Evolutionary conservation across 2,113 vertebrate genomes (phyloP), one percentile per base, ranked within the genome.

Genomic region (Sander lucioperca): DNA sequence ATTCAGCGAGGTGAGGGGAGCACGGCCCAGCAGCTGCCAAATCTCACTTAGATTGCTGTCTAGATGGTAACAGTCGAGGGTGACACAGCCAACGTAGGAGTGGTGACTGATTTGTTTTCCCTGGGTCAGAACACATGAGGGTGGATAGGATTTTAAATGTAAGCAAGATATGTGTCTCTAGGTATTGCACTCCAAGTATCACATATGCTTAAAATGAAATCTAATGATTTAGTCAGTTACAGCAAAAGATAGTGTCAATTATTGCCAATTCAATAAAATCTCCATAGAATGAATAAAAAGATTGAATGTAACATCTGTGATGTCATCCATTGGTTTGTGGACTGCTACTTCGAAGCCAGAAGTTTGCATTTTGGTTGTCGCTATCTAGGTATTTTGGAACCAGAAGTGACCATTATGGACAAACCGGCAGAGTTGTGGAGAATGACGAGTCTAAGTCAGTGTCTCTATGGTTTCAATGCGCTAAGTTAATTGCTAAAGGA

Each of bases 1-100:
- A 93, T 88, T 92, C 91, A 89, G 88, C n/a, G 88, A 91, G 85
- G 82, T 88, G 87, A 86, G 73, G 88, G 33, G 8, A 86, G 72
- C 45, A 1, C 36, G 12, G 79, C 80, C 86, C 81, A 48, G 77
- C 63, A 65, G 89, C 84, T 89, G 88, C 85, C 85, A 91, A 70
- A 78, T 85, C 86, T 88, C 80, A 71, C 91, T 92, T 56, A 77
- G 80, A 91, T 86, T 64, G 68, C 87, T 71, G 86, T 89, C 65
- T 45, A 56, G 88, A 89, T 80, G 79, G 66, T 70, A 70, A 87
- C 89, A 86, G 87, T 74, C 23, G 27, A 71, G 80, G 79, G 57
- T 74, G 88, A 85, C 74, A 62, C 71, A 70, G 69, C 68, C 70
- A 48, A 8, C n/a, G 25, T n/a, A 54, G 67, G 77, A 64, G 82